phyloP scores from a whole-genome alignment of 2,113 vertebrate genomes.

The Nothocercus julius region DNA sequence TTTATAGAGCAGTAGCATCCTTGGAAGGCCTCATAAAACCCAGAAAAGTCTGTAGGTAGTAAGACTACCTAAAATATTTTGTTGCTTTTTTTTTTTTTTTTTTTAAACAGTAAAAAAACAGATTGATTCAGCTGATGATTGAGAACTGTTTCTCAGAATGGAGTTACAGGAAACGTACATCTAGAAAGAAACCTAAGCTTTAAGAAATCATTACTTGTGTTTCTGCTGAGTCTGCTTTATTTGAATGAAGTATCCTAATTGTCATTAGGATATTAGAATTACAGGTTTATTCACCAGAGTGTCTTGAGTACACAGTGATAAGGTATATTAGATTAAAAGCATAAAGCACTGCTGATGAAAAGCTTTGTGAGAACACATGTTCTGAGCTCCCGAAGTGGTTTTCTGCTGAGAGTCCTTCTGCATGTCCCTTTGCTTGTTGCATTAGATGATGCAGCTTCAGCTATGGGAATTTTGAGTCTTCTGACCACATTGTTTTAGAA shows the following conservation, averaged over 20 bases:
- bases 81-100: background rate
- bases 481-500: background rate
- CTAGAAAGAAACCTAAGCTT: background rate
- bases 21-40: background rate
- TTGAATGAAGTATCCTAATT: background rate
- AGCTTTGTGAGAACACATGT: background rate
- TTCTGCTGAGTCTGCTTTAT: background rate
- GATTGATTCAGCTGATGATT: conserved; percentile 3
- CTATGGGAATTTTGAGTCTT: background rate
- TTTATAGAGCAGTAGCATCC: conserved; percentile 32
- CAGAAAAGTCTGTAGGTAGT: conserved; percentile 1
- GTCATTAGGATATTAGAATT: background rate
- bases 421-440: background rate
- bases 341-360: background rate
- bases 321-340: background rate
- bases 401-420: background rate
- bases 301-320: background rate
- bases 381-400: background rate
- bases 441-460: background rate
- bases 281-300: background rate
- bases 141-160: background rate
- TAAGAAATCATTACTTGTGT: background rate
- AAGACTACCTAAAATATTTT: conserved; percentile 26
- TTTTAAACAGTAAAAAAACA: background rate
- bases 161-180: background rate